Percentiles rank a stretch among this genome's conserved stretches.
phyloP scores from a whole-genome alignment of 2,797 vertebrate genomes.

The Diglossa cyanea region DNA sequence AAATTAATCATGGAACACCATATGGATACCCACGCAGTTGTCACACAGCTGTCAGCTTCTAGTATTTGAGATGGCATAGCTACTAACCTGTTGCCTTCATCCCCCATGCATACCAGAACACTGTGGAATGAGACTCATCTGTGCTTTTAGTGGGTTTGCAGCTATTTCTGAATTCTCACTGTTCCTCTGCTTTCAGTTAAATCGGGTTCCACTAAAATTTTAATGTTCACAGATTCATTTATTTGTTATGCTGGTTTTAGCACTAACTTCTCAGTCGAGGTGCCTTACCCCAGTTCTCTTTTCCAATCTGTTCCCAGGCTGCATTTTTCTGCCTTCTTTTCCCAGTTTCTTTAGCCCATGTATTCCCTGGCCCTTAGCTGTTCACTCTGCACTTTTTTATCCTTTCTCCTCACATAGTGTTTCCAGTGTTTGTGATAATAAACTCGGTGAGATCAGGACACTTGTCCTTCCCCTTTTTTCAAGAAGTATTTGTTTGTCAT shows the following conservation, averaged over 20 bases:
- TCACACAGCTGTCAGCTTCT: conserved; percentile 59
- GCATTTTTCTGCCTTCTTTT: neutral
- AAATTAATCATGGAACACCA: conserved; percentile 20
- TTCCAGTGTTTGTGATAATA: neutral
- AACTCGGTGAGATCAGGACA: neutral
- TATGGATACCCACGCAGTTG: conserved; percentile 56
- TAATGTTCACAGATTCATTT: neutral
- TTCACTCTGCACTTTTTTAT: neutral
- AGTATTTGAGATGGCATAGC: conserved; percentile 24
- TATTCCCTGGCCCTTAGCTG: neutral
- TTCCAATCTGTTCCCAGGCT: neutral
- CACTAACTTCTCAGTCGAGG: neutral
- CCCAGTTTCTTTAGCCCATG: neutral
- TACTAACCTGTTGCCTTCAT: conserved; percentile 46
- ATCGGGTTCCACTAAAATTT: neutral
- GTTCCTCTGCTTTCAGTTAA: neutral
- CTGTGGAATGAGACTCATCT: neutral
- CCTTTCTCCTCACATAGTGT: neutral
- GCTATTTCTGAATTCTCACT: conserved; percentile 20
- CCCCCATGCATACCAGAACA: neutral
- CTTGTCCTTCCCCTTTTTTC: neutral
- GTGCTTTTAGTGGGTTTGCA: conserved; percentile 19
- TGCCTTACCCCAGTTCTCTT: neutral
- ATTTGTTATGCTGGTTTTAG: neutral
- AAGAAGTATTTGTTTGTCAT: neutral